phyloP scores from a whole-genome alignment of 2,888 invertebrate species.

The Willowsia nigromaculata region DNA sequence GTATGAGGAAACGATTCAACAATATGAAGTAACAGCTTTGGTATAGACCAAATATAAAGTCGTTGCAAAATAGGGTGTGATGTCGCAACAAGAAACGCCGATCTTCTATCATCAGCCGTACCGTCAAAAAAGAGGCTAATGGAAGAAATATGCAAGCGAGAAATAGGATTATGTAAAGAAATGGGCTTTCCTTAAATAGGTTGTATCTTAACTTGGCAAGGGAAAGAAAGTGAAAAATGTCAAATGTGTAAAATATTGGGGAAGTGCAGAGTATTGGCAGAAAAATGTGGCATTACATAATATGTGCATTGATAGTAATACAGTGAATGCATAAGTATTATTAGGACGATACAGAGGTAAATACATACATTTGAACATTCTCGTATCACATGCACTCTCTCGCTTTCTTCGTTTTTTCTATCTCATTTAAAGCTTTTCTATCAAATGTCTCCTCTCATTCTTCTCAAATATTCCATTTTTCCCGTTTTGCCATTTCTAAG shows the following conservation, averaged over 20 bases:
- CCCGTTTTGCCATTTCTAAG: neutral
- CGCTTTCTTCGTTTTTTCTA: neutral
- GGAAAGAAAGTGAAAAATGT: conserved; percentile 36
- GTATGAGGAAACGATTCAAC: conserved; percentile 1
- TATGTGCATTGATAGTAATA: neutral
- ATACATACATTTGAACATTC: neutral
- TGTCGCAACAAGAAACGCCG: conserved; percentile 10
- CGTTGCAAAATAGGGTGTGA: too few species aligned
- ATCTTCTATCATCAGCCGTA: conserved; percentile 17
- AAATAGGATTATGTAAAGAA: conserved; percentile 40
- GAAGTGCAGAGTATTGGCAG: neutral
- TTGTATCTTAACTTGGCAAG: conserved; percentile 6
- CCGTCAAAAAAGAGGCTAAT: conserved; percentile 39
- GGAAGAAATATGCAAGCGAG: conserved; percentile 56
- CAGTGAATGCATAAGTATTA: neutral
- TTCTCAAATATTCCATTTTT: conserved; percentile 15
- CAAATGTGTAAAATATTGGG: conserved; percentile 33
- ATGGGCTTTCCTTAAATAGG: conserved; percentile 28
- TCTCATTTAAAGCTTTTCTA: conserved; percentile 41
- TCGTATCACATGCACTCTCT: neutral
- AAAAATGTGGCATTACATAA: neutral
- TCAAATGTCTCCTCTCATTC: neutral
- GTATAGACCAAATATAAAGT: too few species aligned
- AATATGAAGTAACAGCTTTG: conserved; percentile 26
- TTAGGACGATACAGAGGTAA: neutral